A percentile compares a stretch with the other conserved stretches of the same genome.
Evolutionary conservation across 2,797 vertebrate species (phyloP).

Genomic region (Liparis tanakae): DNA sequence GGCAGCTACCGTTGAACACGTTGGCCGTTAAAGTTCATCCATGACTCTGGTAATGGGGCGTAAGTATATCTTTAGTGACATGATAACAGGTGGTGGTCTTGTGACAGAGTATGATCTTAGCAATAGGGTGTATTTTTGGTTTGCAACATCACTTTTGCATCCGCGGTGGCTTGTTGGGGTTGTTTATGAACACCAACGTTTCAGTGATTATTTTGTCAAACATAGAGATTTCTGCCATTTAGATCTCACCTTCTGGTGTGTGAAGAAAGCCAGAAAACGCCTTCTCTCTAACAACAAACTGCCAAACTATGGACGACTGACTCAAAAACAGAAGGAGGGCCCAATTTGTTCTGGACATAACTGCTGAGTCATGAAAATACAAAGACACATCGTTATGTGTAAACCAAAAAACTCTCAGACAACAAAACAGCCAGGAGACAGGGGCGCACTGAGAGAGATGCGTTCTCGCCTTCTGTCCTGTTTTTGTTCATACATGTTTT

Average conservation of each 20-base stretch:
- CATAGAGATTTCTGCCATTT: constrained; percentile 43
- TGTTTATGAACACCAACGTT: constrained; percentile 22
- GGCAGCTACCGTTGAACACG: not conserved
- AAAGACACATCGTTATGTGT: not conserved
- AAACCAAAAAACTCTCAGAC: constrained; percentile 21
- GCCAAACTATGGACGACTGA: constrained; percentile 31
- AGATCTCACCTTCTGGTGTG: constrained; percentile 49
- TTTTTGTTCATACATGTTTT: not conserved
- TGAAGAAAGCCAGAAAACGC: constrained; percentile 41
- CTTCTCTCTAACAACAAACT: constrained; percentile 31
- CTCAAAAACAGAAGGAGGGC: constrained; percentile 17
- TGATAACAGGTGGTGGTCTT: not conserved
- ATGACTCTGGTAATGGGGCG: not conserved
- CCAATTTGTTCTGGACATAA: constrained; percentile 5
- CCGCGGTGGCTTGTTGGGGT: not conserved
- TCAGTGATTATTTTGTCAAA: constrained; percentile 35
- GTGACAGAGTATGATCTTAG: not conserved
- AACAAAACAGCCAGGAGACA: constrained; percentile 10
- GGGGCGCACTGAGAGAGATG: not conserved
- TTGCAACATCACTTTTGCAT: constrained; percentile 17
- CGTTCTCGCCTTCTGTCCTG: not conserved
- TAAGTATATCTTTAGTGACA: not conserved
- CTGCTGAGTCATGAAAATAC: constrained; percentile 10
- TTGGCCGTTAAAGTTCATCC: not conserved
- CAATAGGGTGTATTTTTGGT: constrained; percentile 1